Base-by-base conservation (phyloP, 2,888 invertebrate species). In the Andrena camellia region DNA sequence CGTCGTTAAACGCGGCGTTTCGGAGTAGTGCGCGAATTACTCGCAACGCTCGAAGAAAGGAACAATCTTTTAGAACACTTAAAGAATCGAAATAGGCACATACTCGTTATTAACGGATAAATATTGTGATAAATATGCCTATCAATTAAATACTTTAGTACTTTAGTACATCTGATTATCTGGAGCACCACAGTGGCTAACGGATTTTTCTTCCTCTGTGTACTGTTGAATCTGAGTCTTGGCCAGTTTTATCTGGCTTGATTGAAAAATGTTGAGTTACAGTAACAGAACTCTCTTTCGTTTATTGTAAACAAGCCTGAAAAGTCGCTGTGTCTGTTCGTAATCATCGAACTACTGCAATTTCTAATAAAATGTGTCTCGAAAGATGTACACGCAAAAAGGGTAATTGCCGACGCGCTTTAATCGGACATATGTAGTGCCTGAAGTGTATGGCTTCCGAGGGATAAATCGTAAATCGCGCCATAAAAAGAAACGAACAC, bases 101-200 rank as follows among this genome's bases (percentile, higher is more conserved):
- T 57, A 57, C 23, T 57, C 23, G 8, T 57, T 57, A 23, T 10
- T 57, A 23, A 5, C 10, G 4, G 23, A 8, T 23, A 57, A 57
- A 57, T 57, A 23, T 23, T 20, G 10, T 57, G 8, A 23, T 23
- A 57, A 52, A 20, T 52, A 20, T 20, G 20, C 7, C 26, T 23
- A 23, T 20, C 23, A 26, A 26, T 57, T 57, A 52, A 52, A 52
- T 52, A 52, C n/a, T 20, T 57, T 57, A 23, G 4, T 52, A 52
- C n/a, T 20, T 57, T 57, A 23, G 4, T 57, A 8, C 26, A 57
- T 57, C 23, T 10, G 23, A 57, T 26, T 26, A 57, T 23, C 10
- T 57, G 57, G 23, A 57, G 57, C 57, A 57, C 57, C 57, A 26
- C 57, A 13, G 10, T 57, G 23, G 23, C 57, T 54, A 54, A 54